phyloP scores from a whole-genome alignment of 2,888 invertebrate species.

The Deroplatys truncata region DNA sequence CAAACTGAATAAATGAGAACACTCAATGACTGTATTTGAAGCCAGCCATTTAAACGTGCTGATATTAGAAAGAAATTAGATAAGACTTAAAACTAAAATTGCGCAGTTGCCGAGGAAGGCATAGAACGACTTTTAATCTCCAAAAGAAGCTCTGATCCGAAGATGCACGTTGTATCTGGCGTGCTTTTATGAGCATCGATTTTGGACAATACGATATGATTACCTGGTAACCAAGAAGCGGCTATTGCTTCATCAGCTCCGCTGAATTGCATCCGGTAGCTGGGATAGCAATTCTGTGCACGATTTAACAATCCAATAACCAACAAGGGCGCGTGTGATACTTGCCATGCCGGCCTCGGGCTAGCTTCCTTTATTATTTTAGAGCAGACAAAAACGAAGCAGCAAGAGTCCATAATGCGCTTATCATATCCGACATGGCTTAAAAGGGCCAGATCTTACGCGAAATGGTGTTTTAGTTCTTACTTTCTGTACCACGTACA shows the following conservation, averaged over 20 bases:
- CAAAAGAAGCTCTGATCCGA: too few relatives aligned
- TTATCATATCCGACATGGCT: not conserved
- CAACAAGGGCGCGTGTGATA: not conserved
- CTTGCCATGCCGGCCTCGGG: not conserved
- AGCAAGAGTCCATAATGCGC: not conserved
- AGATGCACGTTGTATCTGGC: too few relatives aligned
- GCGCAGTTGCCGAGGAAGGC: too few relatives aligned
- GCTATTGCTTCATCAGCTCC: not conserved
- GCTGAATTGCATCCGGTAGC: not conserved
- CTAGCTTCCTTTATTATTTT: constrained; percentile 9
- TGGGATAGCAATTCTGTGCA: not conserved
- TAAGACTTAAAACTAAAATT: too few relatives aligned
- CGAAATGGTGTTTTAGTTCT: not conserved
- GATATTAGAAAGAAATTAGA: too few relatives aligned
- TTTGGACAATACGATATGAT: not conserved
- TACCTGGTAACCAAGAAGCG: not conserved
- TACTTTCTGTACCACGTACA: too few relatives aligned
- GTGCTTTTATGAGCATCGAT: not conserved
- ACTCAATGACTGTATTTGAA: too few relatives aligned
- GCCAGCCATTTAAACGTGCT: too few relatives aligned
- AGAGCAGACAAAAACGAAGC: constrained; percentile 2
- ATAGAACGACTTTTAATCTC: too few relatives aligned
- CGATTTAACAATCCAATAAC: constrained; percentile 8
- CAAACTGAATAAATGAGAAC: too few relatives aligned
- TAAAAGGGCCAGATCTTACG: not conserved